phyloP scores from a whole-genome alignment of 2,797 vertebrate genomes.

The Atherinosoma microstoma region DNA sequence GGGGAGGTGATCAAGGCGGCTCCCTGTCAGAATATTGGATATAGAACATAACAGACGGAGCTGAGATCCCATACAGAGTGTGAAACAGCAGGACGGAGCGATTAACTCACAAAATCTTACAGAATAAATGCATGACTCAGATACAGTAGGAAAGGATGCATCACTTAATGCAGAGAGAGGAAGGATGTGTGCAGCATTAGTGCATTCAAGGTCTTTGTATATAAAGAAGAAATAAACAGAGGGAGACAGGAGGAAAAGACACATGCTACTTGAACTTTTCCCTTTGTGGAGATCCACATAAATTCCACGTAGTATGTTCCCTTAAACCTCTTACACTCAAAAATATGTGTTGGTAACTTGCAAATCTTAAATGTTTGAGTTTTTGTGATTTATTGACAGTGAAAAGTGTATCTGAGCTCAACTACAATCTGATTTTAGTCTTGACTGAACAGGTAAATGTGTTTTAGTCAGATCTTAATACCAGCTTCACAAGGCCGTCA shows the following conservation, averaged over 20 bases:
- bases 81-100: background rate
- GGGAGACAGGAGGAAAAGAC: background rate
- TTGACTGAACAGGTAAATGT: too few species aligned
- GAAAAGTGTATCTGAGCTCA: too few species aligned
- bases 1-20: slow-evolving; percentile 12
- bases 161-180: background rate
- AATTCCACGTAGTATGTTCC: background rate
- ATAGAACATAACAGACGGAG: slow-evolving; percentile 22
- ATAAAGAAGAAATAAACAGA: background rate
- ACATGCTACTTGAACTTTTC: background rate
- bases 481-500: too few species aligned
- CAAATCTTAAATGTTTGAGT: background rate
- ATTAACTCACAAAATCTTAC: slow-evolving; percentile 14
- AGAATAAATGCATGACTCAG: background rate
- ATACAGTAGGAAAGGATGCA: background rate
- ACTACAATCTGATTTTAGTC: too few species aligned
- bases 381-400: background rate
- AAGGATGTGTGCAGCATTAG: background rate
- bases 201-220: slow-evolving; percentile 5
- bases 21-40: slow-evolving; percentile 26
- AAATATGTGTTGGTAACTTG: background rate
- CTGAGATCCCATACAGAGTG: background rate
- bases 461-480: too few species aligned
- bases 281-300: background rate
- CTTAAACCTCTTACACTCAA: background rate